phyloP scores from a whole-genome alignment of 53 echinoderm and acorn worm genomes.

The Holothuria scabra region DNA sequence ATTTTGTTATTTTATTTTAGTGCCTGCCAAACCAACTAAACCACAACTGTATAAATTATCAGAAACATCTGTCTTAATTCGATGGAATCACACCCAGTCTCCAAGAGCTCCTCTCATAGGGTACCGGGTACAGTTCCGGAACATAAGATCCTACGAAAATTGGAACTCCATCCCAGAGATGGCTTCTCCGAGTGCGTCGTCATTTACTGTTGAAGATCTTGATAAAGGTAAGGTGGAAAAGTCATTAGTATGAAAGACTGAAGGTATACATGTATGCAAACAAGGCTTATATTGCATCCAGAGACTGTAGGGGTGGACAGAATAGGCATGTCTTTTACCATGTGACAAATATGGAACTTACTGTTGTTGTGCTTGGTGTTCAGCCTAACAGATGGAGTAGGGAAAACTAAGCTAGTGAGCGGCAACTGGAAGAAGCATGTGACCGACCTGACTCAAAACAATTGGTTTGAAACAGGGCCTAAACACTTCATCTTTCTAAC shows the following conservation, averaged over 20 bases:
- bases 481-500: no score
- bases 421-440: no score
- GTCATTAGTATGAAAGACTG: neutral
- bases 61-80: constrained; percentile 80
- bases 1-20: constrained; percentile 35
- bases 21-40: constrained; percentile 81
- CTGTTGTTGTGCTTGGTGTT: no score
- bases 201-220: constrained; percentile 74
- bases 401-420: no score
- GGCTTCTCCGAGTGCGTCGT: constrained; percentile 53
- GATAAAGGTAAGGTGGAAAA: constrained; percentile 9
- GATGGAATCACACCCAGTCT: constrained; percentile 69
- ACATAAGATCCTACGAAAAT: constrained; percentile 49
- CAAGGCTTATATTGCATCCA: no score
- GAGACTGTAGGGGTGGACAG: no score
- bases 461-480: no score
- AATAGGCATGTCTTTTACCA: no score
- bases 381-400: no score
- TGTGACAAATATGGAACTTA: no score
- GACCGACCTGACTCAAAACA: no score
- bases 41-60: constrained; percentile 71
- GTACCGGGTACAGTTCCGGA: constrained; percentile 75
- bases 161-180: constrained; percentile 68
- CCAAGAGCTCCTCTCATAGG: constrained; percentile 59
- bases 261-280: no score